Base-by-base conservation (phyloP, 92 coral and sea anemone species). In the Palythoa grandis region DNA sequence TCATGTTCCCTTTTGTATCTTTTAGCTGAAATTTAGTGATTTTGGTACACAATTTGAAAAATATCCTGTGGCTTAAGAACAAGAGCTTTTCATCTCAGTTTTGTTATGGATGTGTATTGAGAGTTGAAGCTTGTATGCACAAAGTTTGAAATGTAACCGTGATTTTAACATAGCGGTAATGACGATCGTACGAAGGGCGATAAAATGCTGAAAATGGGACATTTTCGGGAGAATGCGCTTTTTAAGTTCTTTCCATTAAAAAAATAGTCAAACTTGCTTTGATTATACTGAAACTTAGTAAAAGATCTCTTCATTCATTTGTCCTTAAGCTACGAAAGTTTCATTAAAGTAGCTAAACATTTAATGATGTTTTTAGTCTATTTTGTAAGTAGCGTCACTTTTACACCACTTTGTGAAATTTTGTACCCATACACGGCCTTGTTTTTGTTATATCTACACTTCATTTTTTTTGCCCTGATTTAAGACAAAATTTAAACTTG, bases 11-110 rank as follows among this genome's bases (percentile, higher is more conserved):
- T 63, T 63, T 63, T 20, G 69, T 63, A 63, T 4, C 69, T 63
- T 63, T 63, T 63, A 63, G 69, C 69, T 63, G 25, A 63, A 63
- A 63, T 20, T 63, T 17, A 63, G 69, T 23, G 69, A 63, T 63
- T 63, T 63, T 63, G 69, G 22, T 63, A 63, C 69, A 63, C 69
- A 63, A 63, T 63, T 63, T 63, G 69, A 63, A 63, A 63, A 63
- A 63, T 12, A 63, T 63, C 69, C 69, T 63, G 69, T 63, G 69
- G 69, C 69, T 63, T 17, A 63, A 63, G 69, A 63, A 63, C 29
- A 63, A 63, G 69, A 17, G 69, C 69, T 63, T 63, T 63, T 63
- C 69, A 17, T 63, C 69, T 63, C 69, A 20, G 22, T 63, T 63
- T 19, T 17, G 25, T 63, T 63, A 19, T 17, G 69, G 25, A 17